A percentile compares a stretch with the other conserved stretches of the same genome.
Evolutionary conservation across 2,888 invertebrate species (phyloP).

Genomic region (Aspidiotus rigidus): DNA sequence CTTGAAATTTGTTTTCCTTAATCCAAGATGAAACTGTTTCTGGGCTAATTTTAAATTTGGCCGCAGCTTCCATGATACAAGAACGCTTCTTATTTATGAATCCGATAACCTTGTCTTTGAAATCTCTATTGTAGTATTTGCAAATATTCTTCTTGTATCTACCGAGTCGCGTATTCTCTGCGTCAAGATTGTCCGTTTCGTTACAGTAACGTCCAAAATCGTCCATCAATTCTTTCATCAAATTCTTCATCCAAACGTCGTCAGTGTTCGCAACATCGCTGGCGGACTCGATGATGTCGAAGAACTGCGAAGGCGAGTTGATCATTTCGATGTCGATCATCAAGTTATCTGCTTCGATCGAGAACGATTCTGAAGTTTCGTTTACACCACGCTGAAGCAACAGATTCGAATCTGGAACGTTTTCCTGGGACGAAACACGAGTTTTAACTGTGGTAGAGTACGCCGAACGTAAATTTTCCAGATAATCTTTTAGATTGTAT

Average conservation of each 20-base stretch:
- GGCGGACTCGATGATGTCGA: constrained; percentile 7
- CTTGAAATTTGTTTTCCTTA: constrained; percentile 16
- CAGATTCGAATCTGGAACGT: no score
- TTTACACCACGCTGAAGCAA: background rate
- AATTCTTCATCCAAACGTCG: constrained; percentile 15
- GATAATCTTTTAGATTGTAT: constrained; percentile 7
- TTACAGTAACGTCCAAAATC: constrained; percentile 16
- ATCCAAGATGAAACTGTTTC: constrained; percentile 16
- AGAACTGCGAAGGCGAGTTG: constrained; percentile 16
- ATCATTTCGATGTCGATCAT: constrained; percentile 15
- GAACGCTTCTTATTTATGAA: background rate
- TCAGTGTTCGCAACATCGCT: constrained; percentile 9
- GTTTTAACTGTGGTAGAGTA: background rate
- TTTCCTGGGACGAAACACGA: no score
- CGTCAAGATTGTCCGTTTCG: background rate
- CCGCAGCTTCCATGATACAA: constrained; percentile 8
- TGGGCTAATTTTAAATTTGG: constrained; percentile 13
- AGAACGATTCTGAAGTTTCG: constrained; percentile 6
- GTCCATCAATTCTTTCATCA: constrained; percentile 18
- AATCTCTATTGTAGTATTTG: constrained; percentile 8
- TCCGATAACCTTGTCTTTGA: constrained; percentile 18
- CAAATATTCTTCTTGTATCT: constrained; percentile 16
- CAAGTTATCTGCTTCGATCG: background rate
- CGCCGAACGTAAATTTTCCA: background rate
- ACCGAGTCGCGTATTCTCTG: background rate